A percentile compares a stretch with the other conserved stretches of the same genome.
Conservation (phyloP, 2,888 invertebrate genomes). For the Polyommatus iphigenia region DNA sequence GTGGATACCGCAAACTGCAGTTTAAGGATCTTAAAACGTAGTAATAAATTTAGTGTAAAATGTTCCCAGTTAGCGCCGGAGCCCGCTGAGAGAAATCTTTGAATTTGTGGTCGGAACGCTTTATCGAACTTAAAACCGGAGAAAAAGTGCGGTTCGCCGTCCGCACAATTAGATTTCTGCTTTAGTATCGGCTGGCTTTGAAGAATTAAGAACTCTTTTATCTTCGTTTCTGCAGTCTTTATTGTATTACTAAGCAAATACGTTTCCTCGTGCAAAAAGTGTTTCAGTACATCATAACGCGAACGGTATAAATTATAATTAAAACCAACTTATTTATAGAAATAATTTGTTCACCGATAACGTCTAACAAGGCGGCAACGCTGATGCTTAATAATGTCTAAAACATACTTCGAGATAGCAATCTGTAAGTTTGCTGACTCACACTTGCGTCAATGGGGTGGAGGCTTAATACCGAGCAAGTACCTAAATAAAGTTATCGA, state of each 20-base stretch:
- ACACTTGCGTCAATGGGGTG: conserved; percentile 11
- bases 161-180: conserved; percentile 2
- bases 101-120: conserved; percentile 25
- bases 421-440: conserved; percentile 15
- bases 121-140: conserved; percentile 18
- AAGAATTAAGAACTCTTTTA: conserved; percentile 2
- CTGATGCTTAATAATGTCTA: neutral
- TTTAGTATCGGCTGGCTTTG: neutral
- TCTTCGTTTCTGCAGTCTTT: neutral
- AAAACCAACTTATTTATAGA: neutral
- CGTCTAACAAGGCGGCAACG: neutral
- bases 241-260: neutral
- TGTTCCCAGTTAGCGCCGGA: conserved; percentile 13
- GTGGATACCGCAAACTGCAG: conserved; percentile 14
- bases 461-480: neutral
- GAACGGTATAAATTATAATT: neutral
- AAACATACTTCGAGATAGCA: conserved; percentile 13
- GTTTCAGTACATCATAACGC: neutral
- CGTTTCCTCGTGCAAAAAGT: neutral
- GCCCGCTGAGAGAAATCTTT: conserved; percentile 15
- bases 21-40: conserved; percentile 19
- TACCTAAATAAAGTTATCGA: neutral
- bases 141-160: conserved; percentile 4
- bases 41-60: conserved; percentile 24
- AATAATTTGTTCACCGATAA: neutral